Evolutionary conservation across 2,113 vertebrate genomes (phyloP).

Genomic region (Chauna torquata): DNA sequence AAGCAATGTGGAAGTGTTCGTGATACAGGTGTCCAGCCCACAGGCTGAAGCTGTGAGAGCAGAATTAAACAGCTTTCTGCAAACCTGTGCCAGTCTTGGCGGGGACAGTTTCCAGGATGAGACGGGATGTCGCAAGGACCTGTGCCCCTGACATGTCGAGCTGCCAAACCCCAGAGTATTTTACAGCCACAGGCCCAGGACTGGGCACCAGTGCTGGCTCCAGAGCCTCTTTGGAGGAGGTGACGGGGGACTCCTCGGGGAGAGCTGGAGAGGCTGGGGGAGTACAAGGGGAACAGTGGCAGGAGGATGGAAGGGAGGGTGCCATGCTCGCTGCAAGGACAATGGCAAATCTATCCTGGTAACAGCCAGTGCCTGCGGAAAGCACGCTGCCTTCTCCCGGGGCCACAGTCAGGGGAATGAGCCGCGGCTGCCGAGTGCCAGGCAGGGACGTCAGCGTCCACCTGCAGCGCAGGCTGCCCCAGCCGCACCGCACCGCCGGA

Average conservation of each 20-base stretch:
- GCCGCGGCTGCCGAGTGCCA: not conserved
- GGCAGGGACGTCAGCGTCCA: not conserved
- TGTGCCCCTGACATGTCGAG: not conserved
- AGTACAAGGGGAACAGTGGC: not conserved
- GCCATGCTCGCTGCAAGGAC: accelerated
- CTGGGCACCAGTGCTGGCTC: accelerated
- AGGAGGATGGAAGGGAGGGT: not conserved
- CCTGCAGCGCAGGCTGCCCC: not conserved
- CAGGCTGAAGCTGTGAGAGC: not conserved
- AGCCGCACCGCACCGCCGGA: not conserved
- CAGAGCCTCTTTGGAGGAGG: not conserved
- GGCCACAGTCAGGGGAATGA: not conserved
- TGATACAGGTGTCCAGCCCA: not conserved
- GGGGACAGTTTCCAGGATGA: not conserved
- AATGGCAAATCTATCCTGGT: not conserved
- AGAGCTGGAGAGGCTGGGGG: not conserved
- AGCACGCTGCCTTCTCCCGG: not conserved
- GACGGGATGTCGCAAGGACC: not conserved
- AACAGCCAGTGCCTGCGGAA: not conserved
- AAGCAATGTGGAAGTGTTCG: not conserved
- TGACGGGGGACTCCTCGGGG: accelerated
- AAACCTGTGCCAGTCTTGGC: not conserved
- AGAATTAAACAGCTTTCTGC: not conserved
- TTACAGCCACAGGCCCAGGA: not conserved
- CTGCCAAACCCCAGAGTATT: not conserved